Evolutionary conservation across 2,797 vertebrate species (phyloP).

Genomic region (Tokudaia tokunoshimensis): DNA sequence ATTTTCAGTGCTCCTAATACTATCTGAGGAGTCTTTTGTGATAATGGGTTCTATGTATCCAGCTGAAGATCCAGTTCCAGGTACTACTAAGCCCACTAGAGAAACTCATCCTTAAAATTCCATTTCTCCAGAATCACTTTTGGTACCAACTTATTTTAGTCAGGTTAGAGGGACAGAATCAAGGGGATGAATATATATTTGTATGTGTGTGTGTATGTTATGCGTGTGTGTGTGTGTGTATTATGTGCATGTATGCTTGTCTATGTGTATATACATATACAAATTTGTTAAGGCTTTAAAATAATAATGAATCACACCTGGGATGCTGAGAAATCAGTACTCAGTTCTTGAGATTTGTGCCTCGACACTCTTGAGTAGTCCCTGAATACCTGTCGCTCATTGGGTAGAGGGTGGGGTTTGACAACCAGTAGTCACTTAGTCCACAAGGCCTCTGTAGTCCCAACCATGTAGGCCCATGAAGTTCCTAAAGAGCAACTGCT

Average conservation of each 20-base stretch:
- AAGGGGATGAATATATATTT: not conserved
- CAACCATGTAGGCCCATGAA: too few species aligned
- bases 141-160: not conserved
- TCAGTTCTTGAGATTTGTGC: not conserved
- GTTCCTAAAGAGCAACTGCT: not conserved
- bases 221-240: not conserved
- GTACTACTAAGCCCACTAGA: not conserved
- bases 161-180: not conserved
- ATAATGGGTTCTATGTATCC: not conserved
- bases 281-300: not conserved
- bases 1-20: not conserved
- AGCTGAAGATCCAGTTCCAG: not conserved
- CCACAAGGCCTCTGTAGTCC: not conserved
- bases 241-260: not conserved
- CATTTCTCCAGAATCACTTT: too few species aligned
- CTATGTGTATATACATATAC: not conserved
- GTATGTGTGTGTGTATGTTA: not conserved
- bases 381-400: too few species aligned
- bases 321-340: not conserved
- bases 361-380: not conserved
- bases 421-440: not conserved
- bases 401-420: too few species aligned
- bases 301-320: not conserved
- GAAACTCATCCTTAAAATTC: not conserved
- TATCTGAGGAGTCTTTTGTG: not conserved